phyloP scores from a whole-genome alignment of 2,113 vertebrate species.

The Larimichthys polyactis region DNA sequence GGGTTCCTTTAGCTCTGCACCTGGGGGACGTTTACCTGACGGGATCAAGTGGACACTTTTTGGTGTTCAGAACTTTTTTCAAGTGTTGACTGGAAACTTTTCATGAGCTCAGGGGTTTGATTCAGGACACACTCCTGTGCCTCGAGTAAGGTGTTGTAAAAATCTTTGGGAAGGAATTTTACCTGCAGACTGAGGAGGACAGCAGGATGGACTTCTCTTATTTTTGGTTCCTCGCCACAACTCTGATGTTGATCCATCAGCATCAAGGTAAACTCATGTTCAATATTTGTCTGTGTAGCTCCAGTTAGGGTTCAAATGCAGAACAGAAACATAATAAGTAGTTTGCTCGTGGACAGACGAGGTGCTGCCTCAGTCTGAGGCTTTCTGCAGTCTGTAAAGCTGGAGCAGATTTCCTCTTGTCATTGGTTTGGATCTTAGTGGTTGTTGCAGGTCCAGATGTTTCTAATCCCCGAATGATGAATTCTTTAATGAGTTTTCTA shows the following conservation, averaged over 20 bases:
- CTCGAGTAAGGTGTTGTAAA: not conserved
- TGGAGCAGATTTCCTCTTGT: not conserved
- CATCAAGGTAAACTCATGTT: constrained; percentile 51
- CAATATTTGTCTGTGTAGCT: not conserved
- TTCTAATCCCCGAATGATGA: not conserved
- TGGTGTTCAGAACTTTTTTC: not conserved
- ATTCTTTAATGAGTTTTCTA: not conserved
- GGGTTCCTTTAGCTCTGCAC: not conserved
- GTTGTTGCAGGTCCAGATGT: not conserved
- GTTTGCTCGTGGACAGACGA: not conserved
- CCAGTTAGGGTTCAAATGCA: not conserved
- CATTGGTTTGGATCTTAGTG: not conserved
- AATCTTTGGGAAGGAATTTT: constrained; percentile 5
- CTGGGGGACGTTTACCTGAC: not conserved
- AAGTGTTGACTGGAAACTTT: not conserved
- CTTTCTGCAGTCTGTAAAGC: not conserved
- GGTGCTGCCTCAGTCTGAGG: not conserved
- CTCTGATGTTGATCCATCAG: constrained; percentile 61
- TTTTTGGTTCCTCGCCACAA: constrained; percentile 37
- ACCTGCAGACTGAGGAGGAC: not conserved
- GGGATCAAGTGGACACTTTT: constrained; percentile 17
- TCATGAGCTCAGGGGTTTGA: not conserved
- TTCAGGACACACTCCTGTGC: not conserved
- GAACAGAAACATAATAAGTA: no score
- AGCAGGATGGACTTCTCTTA: constrained; percentile 59